A percentile compares a stretch with the other conserved stretches of the same genome.
Conservation (phyloP, 30 jellyfish, hydroid and myxozoan genomes). For the Aurelia aurita region DNA sequence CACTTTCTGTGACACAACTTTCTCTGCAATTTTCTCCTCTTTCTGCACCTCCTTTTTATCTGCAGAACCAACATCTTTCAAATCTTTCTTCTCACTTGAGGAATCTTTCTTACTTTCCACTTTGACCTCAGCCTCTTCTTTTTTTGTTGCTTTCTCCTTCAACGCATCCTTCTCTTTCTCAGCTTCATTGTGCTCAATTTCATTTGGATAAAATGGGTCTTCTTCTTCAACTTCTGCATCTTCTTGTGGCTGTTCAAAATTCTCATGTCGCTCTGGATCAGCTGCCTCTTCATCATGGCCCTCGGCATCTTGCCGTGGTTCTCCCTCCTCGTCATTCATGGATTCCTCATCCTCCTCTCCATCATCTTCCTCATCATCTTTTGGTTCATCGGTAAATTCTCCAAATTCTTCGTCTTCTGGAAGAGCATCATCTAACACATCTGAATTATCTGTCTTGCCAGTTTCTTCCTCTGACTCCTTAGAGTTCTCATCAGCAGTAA, state of each 20-base stretch:
- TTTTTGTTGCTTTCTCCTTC: no score
- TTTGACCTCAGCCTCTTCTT: no score
- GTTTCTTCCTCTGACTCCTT: not conserved
- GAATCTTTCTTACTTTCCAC: no score
- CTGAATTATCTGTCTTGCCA: not conserved
- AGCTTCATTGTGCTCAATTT: not conserved
- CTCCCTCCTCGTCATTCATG: slow-evolving; percentile 35
- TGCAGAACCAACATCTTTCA: no score
- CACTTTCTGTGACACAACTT: not conserved
- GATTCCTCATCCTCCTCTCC: slow-evolving; percentile 4
- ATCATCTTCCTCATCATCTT: no score
- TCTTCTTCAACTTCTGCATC: slow-evolving; percentile 14
- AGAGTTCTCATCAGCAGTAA: no score
- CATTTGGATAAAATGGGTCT: no score
- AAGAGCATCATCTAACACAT: slow-evolving; percentile 28
- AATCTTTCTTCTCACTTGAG: no score
- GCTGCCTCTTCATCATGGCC: no score
- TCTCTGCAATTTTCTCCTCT: not conserved
- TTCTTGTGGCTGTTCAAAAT: slow-evolving; percentile 3
- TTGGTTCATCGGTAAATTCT: slow-evolving; percentile 16
- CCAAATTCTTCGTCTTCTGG: slow-evolving; percentile 56
- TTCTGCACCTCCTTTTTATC: not conserved
- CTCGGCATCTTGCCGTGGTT: no score
- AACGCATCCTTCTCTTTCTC: slow-evolving; percentile 10
- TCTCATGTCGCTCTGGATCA: no score